Conservation (phyloP, 2,888 invertebrate genomes). For the Scotopteryx bipunctaria region DNA sequence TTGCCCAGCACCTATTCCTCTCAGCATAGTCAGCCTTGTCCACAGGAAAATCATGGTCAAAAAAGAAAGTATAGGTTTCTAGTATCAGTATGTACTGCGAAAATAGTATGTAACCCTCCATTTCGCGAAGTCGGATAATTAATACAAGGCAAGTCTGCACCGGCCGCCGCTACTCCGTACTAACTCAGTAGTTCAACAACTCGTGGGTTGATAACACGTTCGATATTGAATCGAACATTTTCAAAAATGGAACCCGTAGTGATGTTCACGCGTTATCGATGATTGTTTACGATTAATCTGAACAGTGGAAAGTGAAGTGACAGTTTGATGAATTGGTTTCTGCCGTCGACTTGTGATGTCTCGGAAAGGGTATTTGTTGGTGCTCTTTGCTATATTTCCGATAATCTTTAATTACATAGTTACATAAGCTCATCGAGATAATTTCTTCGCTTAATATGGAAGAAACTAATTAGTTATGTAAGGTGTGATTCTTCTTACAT, state of each 20-base stretch:
- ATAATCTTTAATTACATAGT: conserved; percentile 4
- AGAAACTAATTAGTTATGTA: conserved; percentile 2
- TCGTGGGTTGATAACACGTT: conserved; percentile 67
- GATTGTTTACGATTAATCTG: conserved; percentile 43
- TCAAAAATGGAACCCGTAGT: conserved; percentile 41
- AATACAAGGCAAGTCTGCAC: conserved; percentile 40
- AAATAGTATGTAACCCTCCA: conserved; percentile 9
- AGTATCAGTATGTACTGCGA: background rate
- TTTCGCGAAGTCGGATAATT: conserved; percentile 20
- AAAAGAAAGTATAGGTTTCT: no score
- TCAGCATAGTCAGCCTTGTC: no score
- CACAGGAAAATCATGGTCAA: no score
- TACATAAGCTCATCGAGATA: conserved; percentile 11
- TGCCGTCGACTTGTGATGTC: conserved; percentile 41
- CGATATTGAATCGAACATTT: conserved; percentile 45
- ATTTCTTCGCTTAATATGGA: conserved; percentile 7
- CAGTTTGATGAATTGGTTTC: conserved; percentile 41
- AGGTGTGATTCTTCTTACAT: background rate
- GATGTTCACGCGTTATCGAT: conserved; percentile 41
- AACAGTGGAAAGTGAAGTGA: conserved; percentile 45
- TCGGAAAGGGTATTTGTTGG: conserved; percentile 27
- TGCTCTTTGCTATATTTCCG: conserved; percentile 21
- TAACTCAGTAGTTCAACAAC: conserved; percentile 66
- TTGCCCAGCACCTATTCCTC: no score
- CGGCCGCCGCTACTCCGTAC: conserved; percentile 47